These are phyloP conservation scores for Gambelia wislizenii DNA, from an alignment of 2,797 vertebrate genomes.

Conservation along the genomic window DNA sequence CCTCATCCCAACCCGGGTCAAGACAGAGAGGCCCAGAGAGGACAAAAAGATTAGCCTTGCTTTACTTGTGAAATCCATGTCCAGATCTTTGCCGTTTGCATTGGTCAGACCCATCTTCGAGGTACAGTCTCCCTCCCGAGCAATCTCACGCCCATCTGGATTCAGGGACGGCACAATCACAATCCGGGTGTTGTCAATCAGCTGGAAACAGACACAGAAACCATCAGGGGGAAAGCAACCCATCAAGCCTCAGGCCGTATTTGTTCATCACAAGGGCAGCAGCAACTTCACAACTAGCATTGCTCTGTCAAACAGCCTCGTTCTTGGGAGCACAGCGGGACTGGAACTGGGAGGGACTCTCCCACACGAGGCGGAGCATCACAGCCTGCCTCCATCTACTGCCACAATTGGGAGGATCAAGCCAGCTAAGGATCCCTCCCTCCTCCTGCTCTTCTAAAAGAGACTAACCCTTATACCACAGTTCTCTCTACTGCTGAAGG, in stretches of 20 bases:
- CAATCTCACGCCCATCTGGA: conserved; percentile 92
- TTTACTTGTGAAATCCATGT: conserved; percentile 94
- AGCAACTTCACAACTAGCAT: neutral
- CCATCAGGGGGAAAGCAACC: conserved; percentile 36
- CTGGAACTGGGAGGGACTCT: neutral
- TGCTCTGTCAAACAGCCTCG: neutral
- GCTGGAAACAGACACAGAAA: conserved; percentile 74
- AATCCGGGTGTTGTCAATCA: conserved; percentile 93
- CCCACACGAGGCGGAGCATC: neutral
- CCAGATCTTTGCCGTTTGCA: conserved; percentile 88
- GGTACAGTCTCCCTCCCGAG: conserved; percentile 89
- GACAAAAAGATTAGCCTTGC: too few relatives aligned
- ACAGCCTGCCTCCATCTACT: neutral
- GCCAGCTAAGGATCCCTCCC: neutral
- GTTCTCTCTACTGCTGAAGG: too few relatives aligned
- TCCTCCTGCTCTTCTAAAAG: neutral
- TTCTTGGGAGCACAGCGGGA: neutral
- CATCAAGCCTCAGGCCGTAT: neutral
- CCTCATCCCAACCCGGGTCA: neutral
- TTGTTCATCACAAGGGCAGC: neutral
- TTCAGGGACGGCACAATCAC: conserved; percentile 95
- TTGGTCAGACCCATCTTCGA: conserved; percentile 87
- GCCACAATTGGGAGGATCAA: too few relatives aligned
- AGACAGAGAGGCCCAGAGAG: neutral
- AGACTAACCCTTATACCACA: too few relatives aligned